A percentile compares a stretch with the other conserved stretches of the same genome.
Conservation (phyloP, 2,888 invertebrate species). For the Temnothorax rugatulus region DNA sequence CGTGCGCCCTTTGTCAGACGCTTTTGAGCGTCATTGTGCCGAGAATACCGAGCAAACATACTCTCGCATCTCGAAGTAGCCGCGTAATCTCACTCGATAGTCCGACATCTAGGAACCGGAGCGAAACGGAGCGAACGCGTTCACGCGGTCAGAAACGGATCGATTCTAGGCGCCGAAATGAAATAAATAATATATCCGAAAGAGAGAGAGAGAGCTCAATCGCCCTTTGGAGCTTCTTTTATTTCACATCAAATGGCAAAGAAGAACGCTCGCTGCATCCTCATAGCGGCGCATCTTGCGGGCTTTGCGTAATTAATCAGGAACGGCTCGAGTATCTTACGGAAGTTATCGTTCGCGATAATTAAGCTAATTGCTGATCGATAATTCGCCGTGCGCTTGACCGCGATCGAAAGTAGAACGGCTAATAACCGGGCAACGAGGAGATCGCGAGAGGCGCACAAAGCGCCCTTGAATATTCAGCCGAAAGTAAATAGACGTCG, state of each 20-base stretch:
- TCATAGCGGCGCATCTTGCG: not conserved
- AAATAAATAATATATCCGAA: not conserved
- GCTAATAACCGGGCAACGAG: slow-evolving; percentile 14
- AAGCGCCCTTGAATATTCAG: slow-evolving; percentile 56
- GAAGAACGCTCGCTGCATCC: not conserved
- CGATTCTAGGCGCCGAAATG: not conserved
- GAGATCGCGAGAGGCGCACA: slow-evolving; percentile 43
- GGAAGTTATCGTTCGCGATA: slow-evolving; percentile 11
- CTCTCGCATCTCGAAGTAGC: slow-evolving; percentile 65
- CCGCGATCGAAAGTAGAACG: slow-evolving; percentile 24
- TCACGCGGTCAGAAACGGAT: slow-evolving; percentile 16
- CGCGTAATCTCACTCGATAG: slow-evolving; percentile 70
- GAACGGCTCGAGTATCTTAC: not conserved
- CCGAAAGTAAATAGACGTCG: slow-evolving; percentile 60
- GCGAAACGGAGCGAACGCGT: not conserved
- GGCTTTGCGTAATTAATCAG: slow-evolving; percentile 25
- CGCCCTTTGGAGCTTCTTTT: not conserved
- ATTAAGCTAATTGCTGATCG: not conserved
- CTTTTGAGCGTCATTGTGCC: slow-evolving; percentile 72
- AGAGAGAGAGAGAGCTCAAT: not conserved
- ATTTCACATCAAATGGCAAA: not conserved
- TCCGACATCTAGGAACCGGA: slow-evolving; percentile 48
- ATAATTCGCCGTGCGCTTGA: slow-evolving; percentile 8
- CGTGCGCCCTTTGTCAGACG: slow-evolving; percentile 67
- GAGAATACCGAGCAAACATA: slow-evolving; percentile 69